Base-by-base conservation (phyloP, 2,113 vertebrate genomes). In the Clarias gariepinus region DNA sequence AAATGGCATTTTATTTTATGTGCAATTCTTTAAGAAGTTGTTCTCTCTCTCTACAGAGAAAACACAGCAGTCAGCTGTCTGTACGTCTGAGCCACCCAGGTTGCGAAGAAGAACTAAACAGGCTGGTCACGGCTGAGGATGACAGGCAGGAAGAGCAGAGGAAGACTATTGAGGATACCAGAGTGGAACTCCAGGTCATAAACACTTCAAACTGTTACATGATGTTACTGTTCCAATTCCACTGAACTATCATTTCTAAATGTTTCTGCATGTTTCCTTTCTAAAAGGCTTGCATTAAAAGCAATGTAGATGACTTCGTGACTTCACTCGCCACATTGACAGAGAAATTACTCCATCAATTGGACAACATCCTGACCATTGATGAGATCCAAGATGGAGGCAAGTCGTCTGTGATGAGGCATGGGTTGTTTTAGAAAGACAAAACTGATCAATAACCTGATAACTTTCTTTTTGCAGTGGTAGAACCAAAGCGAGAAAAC, bases 81-180 rank as follows among this genome's bases (percentile, higher is more conserved):
- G 95, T 93, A 61, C 93, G 91, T 78, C 82, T 97, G 8, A 95
- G 95, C 23, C 96, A 96, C 57, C 96, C 96, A 0, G 41, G 92
- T 10, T 92, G 92, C 33, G 63, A 63, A 0, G 61, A 77, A 25
- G 87, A 93, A 68, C 91, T 97, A 90, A 87, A 95, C 0, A 71
- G 89, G 61, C 88, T 97, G 68, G 93, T 93, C 83, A 81, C 86
- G 12, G 53, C 88, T 18, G 96, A 97, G 76, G 84, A 90, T 4
- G 84, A 91, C 71, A 93, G 96, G 63, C 95, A 96, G 55, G 83
- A 87, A 5, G 91, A 94, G 0, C 89, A 94, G 30, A 76, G 28
- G 2, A 36, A 77, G 0, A 9, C 87, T 7, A 92, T 96, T 80
- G 28, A 0, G 0, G 28, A 53, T 1, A 91, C 86, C 78, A 92